Conservation (phyloP, 2,113 vertebrate species). For the Colinus virginianus region DNA sequence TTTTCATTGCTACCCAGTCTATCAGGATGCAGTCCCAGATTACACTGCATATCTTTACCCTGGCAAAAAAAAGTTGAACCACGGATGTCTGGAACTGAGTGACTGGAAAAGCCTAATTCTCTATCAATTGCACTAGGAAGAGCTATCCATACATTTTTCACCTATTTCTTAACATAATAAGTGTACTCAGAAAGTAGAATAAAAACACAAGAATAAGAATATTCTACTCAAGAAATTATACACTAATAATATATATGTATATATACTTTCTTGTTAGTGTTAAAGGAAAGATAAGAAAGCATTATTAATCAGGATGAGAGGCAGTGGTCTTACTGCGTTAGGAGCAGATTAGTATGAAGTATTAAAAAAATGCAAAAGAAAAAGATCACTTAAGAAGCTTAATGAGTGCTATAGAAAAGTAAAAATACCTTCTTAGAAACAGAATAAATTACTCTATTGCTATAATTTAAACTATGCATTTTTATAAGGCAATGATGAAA, state of each 20-base stretch:
- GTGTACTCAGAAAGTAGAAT: neutral
- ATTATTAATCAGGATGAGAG: neutral
- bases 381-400: slow-evolving; percentile 5
- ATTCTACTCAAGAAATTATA: neutral
- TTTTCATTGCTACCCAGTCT: neutral
- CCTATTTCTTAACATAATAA: neutral
- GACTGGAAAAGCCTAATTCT: neutral
- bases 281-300: neutral
- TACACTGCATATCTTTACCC: neutral
- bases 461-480: neutral
- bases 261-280: neutral
- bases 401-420: neutral
- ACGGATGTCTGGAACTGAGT: neutral
- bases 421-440: neutral
- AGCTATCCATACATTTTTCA: neutral
- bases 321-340: neutral
- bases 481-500: neutral
- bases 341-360: neutral
- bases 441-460: neutral
- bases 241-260: neutral
- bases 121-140: neutral
- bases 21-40: neutral
- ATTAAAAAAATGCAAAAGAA: neutral
- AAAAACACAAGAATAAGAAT: neutral
- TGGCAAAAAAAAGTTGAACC: neutral